phyloP scores from a whole-genome alignment of 2,888 invertebrate species.

The Urechis unicinctus region DNA sequence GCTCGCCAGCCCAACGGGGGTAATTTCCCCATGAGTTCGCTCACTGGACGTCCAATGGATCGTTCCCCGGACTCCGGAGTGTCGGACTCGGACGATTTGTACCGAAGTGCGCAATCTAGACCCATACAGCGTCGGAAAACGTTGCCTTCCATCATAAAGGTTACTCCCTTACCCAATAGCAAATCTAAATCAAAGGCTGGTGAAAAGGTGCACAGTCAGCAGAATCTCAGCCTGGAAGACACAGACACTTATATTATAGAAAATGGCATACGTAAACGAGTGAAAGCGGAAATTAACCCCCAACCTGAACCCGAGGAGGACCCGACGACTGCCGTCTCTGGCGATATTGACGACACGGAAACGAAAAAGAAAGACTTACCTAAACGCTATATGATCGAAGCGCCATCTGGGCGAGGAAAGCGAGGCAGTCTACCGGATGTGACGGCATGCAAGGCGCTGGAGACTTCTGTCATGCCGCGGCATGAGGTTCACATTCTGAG shows the following conservation, averaged over 20 bases:
- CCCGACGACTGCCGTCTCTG: not conserved
- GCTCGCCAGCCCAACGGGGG: not conserved
- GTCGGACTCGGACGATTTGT: slow-evolving; percentile 31
- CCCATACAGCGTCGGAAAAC: slow-evolving; percentile 40
- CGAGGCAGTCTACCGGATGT: slow-evolving; percentile 87
- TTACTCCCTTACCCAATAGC: not conserved
- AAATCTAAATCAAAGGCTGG: not conserved
- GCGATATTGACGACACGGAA: not conserved
- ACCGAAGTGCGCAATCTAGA: not conserved
- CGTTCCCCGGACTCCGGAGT: slow-evolving; percentile 44
- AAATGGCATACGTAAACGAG: slow-evolving; percentile 47
- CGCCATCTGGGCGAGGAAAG: slow-evolving; percentile 21
- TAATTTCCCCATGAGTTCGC: slow-evolving; percentile 2
- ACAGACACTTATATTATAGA: slow-evolving; percentile 47
- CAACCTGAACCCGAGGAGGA: not conserved
- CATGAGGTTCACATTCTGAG: slow-evolving; percentile 93
- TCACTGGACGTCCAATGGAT: slow-evolving; percentile 20
- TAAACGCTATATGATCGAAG: slow-evolving; percentile 68
- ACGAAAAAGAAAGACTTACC: slow-evolving; percentile 43
- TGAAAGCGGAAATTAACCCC: slow-evolving; percentile 35
- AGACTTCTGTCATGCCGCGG: slow-evolving; percentile 77
- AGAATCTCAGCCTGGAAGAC: slow-evolving; percentile 21
- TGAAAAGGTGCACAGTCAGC: slow-evolving; percentile 11
- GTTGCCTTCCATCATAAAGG: slow-evolving; percentile 43
- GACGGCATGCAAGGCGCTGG: slow-evolving; percentile 57